Conservation (phyloP, 2,113 vertebrate species). For the Coturnix japonica region DNA sequence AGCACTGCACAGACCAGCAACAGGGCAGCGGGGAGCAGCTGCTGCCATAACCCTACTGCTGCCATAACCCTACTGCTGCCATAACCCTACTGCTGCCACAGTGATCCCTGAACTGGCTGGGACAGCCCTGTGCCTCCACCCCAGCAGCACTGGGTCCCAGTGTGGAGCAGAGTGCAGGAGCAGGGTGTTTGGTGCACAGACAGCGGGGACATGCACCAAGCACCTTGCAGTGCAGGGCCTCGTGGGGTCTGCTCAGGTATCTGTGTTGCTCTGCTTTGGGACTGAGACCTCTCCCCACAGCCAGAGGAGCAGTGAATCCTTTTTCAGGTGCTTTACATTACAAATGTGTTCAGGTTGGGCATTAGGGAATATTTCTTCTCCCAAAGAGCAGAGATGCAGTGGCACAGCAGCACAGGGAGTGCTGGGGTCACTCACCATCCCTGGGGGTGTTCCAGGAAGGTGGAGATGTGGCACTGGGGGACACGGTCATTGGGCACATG, state of each 20-base stretch:
- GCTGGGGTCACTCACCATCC: not conserved
- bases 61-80: not conserved
- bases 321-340: not conserved
- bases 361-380: not conserved
- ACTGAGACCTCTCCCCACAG: not conserved
- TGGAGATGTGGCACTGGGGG: not conserved
- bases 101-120: not conserved
- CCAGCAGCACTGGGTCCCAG: not conserved
- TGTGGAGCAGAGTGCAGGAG: not conserved
- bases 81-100: accelerated
- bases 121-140: not conserved
- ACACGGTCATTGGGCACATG: not conserved
- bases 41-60: accelerated
- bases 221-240: not conserved
- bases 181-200: not conserved
- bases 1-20: not conserved
- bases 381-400: not conserved
- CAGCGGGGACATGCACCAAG: not conserved
- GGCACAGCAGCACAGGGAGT: not conserved
- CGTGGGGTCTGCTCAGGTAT: accelerated
- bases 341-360: not conserved
- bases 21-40: not conserved
- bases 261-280: not conserved
- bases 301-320: not conserved
- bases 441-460: not conserved